Evolutionary conservation across 1,140 invertebrate genomes (phyloP).

Genomic region (Luehdorfia chinensis): DNA sequence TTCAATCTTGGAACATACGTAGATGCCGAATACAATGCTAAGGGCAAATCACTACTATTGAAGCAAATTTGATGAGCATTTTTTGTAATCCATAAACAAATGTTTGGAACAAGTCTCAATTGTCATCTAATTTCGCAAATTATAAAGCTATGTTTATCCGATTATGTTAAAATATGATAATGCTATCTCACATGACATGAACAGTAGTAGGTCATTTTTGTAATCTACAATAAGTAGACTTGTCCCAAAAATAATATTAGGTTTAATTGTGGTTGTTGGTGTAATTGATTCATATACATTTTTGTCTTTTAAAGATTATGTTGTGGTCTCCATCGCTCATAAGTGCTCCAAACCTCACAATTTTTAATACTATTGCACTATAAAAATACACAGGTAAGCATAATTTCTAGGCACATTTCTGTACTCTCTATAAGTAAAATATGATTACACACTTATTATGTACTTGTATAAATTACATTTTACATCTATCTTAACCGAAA

Average conservation of each 20-base stretch:
- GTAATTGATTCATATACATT: neutral
- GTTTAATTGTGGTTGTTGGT: slow-evolving; percentile 8
- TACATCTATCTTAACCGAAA: slow-evolving; percentile 34
- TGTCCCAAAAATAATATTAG: slow-evolving; percentile 1
- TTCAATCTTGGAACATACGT: slow-evolving; percentile 66
- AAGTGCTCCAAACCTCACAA: neutral
- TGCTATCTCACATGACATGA: too few species aligned
- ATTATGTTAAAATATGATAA: too few species aligned
- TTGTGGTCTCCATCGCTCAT: too few species aligned
- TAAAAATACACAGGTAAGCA: slow-evolving; percentile 70
- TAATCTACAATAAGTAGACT: neutral
- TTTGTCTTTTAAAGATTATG: too few species aligned
- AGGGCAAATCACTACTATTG: slow-evolving; percentile 56
- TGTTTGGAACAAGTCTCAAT: too few species aligned
- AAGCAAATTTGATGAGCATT: slow-evolving; percentile 35
- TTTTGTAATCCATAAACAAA: too few species aligned
- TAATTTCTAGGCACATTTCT: slow-evolving; percentile 73
- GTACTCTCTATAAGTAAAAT: slow-evolving; percentile 64
- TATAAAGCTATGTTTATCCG: too few species aligned
- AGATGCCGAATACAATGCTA: slow-evolving; percentile 59
- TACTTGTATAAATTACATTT: slow-evolving; percentile 36
- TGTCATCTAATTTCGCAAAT: too few species aligned
- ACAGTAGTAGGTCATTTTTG: too few species aligned
- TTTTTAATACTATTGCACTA: slow-evolving; percentile 53
- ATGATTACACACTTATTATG: slow-evolving; percentile 57